Percentiles rank a stretch among this genome's conserved stretches.
Conservation (phyloP, 2,888 invertebrate species). For the Argyra leucocephala region DNA sequence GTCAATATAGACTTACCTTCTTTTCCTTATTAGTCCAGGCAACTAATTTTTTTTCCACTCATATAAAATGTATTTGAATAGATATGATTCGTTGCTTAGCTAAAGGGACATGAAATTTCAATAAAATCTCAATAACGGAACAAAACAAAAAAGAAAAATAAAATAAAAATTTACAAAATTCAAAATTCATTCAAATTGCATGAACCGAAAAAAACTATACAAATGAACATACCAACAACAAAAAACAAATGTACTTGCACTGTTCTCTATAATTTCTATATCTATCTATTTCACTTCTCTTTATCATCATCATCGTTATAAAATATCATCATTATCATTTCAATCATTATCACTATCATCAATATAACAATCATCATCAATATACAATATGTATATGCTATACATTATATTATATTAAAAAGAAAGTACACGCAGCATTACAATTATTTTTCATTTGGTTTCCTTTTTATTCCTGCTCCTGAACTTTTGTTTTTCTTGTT, state of each 20-base stretch:
- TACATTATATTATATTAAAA: too few relatives aligned
- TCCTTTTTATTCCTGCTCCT: too few relatives aligned
- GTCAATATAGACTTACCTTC: too few relatives aligned
- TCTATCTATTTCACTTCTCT: too few relatives aligned
- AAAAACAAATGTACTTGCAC: too few relatives aligned
- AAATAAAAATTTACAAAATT: background rate
- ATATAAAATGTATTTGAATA: background rate
- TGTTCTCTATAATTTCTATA: too few relatives aligned
- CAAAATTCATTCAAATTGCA: background rate
- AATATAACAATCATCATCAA: background rate
- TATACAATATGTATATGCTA: background rate
- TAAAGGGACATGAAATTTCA: background rate
- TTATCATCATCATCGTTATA: background rate
- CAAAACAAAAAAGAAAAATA: background rate
- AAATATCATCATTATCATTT: background rate
- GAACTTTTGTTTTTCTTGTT: too few relatives aligned
- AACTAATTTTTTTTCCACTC: background rate
- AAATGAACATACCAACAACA: too few relatives aligned
- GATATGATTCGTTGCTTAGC: background rate
- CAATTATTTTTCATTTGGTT: too few relatives aligned
- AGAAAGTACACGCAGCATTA: background rate
- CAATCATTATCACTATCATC: background rate
- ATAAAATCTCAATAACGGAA: background rate
- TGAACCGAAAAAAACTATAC: background rate
- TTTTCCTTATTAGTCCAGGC: background rate